phyloP scores from a whole-genome alignment of 2,888 invertebrate genomes.

The Drosophila subsilvestris region DNA sequence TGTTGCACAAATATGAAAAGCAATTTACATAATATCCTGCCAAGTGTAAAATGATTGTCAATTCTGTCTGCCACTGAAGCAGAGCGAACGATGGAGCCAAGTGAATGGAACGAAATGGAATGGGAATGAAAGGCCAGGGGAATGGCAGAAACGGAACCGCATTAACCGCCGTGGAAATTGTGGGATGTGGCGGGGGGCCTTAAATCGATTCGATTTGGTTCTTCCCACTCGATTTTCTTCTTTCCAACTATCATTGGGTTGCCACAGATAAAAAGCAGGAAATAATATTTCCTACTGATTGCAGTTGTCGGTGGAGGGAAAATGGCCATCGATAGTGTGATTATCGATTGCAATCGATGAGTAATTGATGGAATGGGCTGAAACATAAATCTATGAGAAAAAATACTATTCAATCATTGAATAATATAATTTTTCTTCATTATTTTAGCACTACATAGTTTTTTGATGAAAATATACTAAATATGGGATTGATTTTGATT shows the following conservation, averaged over 20 bases:
- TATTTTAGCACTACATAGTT: too few species aligned
- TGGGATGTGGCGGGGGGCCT: constrained; percentile 4
- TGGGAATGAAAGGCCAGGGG: constrained; percentile 1
- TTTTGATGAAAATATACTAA: not conserved
- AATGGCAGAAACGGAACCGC: constrained; percentile 26
- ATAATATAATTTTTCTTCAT: too few species aligned
- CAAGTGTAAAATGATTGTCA: constrained; percentile 81
- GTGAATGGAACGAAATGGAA: constrained; percentile 3
- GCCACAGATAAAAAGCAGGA: not conserved
- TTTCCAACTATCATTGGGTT: constrained; percentile 1
- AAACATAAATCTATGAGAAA: not conserved
- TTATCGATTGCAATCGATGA: not conserved
- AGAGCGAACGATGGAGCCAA: constrained; percentile 9
- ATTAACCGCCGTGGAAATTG: constrained; percentile 33
- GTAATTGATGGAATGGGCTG: not conserved
- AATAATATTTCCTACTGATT: not conserved
- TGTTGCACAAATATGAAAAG: constrained; percentile 81
- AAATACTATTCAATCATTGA: too few species aligned
- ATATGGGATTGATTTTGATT: not conserved
- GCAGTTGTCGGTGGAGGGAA: not conserved
- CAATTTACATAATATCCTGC: constrained; percentile 79
- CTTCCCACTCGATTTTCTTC: not conserved
- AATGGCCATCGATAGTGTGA: not conserved
- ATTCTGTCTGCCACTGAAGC: constrained; percentile 54
- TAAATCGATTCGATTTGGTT: constrained; percentile 26